These are phyloP conservation scores for Rhinella marina DNA, from an alignment of 2,797 vertebrate genomes.

Conservation along the genomic window DNA sequence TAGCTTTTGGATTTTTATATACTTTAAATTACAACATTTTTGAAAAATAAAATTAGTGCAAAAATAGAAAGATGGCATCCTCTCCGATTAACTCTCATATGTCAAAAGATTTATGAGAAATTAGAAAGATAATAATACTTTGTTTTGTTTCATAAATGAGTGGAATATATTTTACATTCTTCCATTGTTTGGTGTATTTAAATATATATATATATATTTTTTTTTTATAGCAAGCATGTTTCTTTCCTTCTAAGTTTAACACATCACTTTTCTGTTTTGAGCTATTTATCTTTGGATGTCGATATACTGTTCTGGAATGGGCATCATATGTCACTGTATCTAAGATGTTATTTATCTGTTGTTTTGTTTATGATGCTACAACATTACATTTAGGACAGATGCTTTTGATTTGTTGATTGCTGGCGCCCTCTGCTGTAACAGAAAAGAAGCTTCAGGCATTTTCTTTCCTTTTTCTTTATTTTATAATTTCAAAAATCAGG, in stretches of 20 bases:
- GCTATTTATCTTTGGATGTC: slow-evolving; percentile 4
- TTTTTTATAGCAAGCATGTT: not conserved
- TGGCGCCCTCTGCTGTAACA: slow-evolving; percentile 43
- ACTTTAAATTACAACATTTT: not conserved
- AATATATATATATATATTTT: too few species aligned
- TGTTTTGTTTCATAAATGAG: not conserved
- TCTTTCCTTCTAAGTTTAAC: not conserved
- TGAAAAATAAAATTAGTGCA: not conserved
- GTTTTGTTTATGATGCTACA: not conserved
- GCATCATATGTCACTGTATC: not conserved
- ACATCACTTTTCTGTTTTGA: not conserved
- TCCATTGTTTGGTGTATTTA: not conserved
- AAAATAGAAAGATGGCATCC: not conserved
- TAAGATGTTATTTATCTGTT: not conserved
- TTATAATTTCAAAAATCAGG: not conserved
- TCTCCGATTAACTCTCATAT: too few species aligned
- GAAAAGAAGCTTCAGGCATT: not conserved
- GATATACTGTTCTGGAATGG: not conserved
- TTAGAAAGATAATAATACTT: not conserved
- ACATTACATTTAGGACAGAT: not conserved
- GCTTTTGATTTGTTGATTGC: not conserved
- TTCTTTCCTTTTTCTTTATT: not conserved
- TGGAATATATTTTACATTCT: not conserved
- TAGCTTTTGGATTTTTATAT: not conserved
- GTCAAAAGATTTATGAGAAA: not conserved